Conservation (phyloP, 2,797 vertebrate species). For the Sparus aurata region DNA sequence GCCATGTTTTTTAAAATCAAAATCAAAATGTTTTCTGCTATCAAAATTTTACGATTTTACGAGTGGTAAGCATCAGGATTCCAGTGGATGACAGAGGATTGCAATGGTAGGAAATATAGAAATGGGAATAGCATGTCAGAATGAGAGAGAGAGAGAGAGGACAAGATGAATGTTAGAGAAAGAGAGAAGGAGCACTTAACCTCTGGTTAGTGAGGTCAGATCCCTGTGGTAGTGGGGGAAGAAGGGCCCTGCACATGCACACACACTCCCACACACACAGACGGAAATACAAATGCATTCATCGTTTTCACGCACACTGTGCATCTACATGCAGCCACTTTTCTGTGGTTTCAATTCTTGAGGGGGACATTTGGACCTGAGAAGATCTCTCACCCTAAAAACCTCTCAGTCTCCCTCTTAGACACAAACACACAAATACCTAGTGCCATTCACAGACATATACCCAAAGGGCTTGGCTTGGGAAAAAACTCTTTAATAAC, state of each 20-base stretch:
- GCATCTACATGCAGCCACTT: slow-evolving; percentile 48
- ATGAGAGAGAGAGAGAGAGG: slow-evolving; percentile 25
- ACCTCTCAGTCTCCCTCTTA: background rate
- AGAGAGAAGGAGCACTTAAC: slow-evolving; percentile 80
- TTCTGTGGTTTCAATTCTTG: slow-evolving; percentile 56
- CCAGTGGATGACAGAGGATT: slow-evolving; percentile 22
- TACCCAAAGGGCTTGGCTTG: background rate
- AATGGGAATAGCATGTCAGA: slow-evolving; percentile 66
- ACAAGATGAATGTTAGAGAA: slow-evolving; percentile 74
- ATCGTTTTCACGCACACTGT: slow-evolving; percentile 49
- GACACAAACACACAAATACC: background rate
- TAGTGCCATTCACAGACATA: background rate
- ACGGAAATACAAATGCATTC: slow-evolving; percentile 33
- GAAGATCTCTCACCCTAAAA: slow-evolving; percentile 40
- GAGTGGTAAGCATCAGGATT: slow-evolving; percentile 28
- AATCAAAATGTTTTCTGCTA: background rate
- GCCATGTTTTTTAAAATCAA: background rate
- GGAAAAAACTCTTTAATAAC: slow-evolving; percentile 12
- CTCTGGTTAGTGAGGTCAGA: slow-evolving; percentile 77
- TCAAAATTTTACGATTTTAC: slow-evolving; percentile 5
- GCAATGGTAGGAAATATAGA: slow-evolving; percentile 48
- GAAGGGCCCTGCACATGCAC: slow-evolving; percentile 49
- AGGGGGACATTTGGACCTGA: slow-evolving; percentile 35
- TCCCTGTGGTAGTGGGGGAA: slow-evolving; percentile 75
- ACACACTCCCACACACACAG: slow-evolving; percentile 2